Percentiles rank a stretch among this genome's conserved stretches.
Conservation (phyloP, 92 coral and sea anemone species). For the Paramuricea clavata region DNA sequence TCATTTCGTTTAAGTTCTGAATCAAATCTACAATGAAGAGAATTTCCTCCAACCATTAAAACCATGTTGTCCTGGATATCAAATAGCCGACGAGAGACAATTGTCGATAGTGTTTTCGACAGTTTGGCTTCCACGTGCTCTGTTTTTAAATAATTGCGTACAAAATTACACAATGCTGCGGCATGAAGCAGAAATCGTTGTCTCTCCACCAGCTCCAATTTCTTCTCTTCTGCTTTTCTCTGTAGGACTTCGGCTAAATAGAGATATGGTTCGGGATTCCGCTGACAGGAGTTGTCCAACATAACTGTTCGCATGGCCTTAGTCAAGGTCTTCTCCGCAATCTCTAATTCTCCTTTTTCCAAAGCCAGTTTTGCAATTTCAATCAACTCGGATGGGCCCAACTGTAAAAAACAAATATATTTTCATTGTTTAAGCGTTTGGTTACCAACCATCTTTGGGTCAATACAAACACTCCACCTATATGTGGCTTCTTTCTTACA, state of each 20-base stretch:
- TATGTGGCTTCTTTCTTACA: too few relatives aligned
- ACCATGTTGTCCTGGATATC: slow-evolving; percentile 14
- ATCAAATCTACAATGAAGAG: slow-evolving; percentile 12
- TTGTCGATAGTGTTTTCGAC: neutral
- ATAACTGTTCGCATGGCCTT: slow-evolving; percentile 12
- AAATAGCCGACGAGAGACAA: neutral
- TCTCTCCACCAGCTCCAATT: neutral
- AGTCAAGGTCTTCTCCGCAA: neutral
- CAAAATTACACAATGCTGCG: slow-evolving; percentile 15
- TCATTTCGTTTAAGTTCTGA: neutral
- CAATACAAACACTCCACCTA: too few relatives aligned
- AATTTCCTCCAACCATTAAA: too few relatives aligned
- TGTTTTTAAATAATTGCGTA: neutral
- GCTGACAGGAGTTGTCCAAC: neutral
- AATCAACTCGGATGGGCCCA: neutral
- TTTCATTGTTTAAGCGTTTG: neutral
- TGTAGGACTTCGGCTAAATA: slow-evolving; percentile 3
- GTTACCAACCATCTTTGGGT: too few relatives aligned
- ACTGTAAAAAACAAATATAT: neutral
- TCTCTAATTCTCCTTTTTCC: slow-evolving; percentile 15
- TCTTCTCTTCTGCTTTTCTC: neutral
- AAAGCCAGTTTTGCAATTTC: too few relatives aligned
- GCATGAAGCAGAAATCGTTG: slow-evolving; percentile 4
- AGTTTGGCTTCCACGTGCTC: neutral
- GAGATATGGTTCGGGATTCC: slow-evolving; percentile 10